Evolutionary conservation across 1,140 invertebrate genomes (phyloP), one percentile per base, ranked within the genome.

Genomic region (Stegodyphus mimosarum): DNA sequence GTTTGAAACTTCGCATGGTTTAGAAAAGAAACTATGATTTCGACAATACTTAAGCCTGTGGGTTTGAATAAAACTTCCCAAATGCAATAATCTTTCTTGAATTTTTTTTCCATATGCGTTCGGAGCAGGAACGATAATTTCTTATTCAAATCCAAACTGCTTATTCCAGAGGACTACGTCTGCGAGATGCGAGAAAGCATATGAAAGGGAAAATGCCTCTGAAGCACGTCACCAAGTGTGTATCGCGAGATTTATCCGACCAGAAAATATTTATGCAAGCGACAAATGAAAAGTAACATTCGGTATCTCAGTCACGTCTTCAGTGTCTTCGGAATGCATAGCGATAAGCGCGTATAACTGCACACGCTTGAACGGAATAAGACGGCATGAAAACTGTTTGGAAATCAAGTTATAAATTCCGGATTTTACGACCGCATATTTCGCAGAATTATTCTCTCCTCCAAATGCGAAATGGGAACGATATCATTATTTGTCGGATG

Each of bases 341-440:
- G 50, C 66, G 66, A 70, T 70, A 67, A n/a, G n/a, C 51, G 51
- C 2, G 51, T 18, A 71, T 72, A 81, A 81, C 69, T 53, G 78
- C 66, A 48, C 7, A 18, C 33, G n/a, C n/a, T 10, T 18, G 33
- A 49, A 15, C n/a, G 11, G 10, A 70, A 79, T 51, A 55, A 79
- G 67, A 53, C 67, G 66, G n/a, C 50, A 70, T 79, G 66, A 72
- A 72, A 81, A 72, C 78, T 81, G 69, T 81, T 81, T 81, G 78
- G 51, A 81, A 81, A 81, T 81, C 51, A 81, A 81, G 78, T 81
- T 81, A 81, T 81, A 81, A 81, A 81, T 81, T 81, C 78, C n/a
- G n/a, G 17, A 70, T 81, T 79, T 81, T 33, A 81, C 53, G 78
- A 72, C 55, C 49, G 67, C 48, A 69, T 60, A 49, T 71, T 81